Base-by-base conservation (phyloP, 2,888 invertebrate species). In the Cylindroiulus punctatus region DNA sequence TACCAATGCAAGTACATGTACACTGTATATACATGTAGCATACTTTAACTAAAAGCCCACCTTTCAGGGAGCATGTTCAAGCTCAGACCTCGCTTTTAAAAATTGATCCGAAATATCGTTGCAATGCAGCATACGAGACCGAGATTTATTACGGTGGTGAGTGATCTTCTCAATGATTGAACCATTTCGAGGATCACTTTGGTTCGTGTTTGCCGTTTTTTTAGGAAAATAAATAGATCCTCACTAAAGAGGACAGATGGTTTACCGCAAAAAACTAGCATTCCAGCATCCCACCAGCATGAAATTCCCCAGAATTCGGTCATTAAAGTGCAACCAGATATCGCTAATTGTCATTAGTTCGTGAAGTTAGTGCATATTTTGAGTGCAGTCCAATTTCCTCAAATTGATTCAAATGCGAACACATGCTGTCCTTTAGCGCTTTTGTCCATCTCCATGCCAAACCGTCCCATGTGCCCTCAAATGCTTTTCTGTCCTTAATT, bases 161-260 rank as follows among this genome's bases (percentile, higher is more conserved):
- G 65, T 65, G 65, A 65, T 65, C 26, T 26, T 26, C 65, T 65
- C 65, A 10, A 26, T 65, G 65, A 65, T 65, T 65, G 65, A 26
- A 65, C 26, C 26, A 65, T 65, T n/a, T 65, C 65, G 36, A 36
- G 65, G 65, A 65, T 65, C 65, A 65, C 65, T 65, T 65, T 26
- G 65, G 65, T 10, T 65, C 17, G 47, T 65, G 65, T 26, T 65
- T n/a, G 65, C 22, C 10, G n/a, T 65, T 65, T 65, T 65, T 26
- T 22, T 10, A 7, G 65, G 65, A 22, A 65, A 65, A 65, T 65
- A 65, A 65, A 65, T 65, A 65, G 10, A 65, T 65, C 65, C 26
- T 0, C 22, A 1, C 22, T 10, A 65, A 22, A 65, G 65, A 65
- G 22, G 65, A 65, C 65, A 65, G 65, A 65, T 65, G 65, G 65